phyloP scores from a whole-genome alignment of 2,113 vertebrate species.

The Pimephales promelas region DNA sequence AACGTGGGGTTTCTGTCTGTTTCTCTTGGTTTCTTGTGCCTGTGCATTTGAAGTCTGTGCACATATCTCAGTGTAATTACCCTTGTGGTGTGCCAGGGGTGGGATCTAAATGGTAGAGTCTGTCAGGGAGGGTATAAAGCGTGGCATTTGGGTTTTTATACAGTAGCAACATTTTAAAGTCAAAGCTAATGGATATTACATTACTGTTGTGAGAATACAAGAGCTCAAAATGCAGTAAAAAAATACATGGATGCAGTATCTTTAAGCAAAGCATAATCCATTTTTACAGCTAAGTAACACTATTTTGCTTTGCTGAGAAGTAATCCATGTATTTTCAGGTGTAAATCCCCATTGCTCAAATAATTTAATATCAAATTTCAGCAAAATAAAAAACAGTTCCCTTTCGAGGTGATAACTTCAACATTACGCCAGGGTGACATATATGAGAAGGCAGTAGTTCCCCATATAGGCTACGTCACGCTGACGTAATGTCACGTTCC shows the following conservation, averaged over 20 bases:
- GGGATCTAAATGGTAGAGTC: conserved; percentile 62
- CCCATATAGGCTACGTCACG: no score
- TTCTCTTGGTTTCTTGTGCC: conserved; percentile 19
- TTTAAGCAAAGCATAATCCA: no score
- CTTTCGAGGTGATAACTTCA: no score
- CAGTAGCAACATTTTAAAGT: conserved; percentile 11
- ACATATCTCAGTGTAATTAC: conserved; percentile 63
- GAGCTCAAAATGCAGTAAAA: not conserved
- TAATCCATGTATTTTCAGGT: not conserved
- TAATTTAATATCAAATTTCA: not conserved
- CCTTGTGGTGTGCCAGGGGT: conserved; percentile 55
- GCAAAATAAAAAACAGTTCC: no score
- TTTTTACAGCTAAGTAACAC: not conserved
- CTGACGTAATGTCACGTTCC: no score
- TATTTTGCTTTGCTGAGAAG: not conserved
- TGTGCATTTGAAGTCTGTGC: conserved; percentile 43
- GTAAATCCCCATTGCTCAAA: not conserved
- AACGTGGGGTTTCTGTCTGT: conserved; percentile 14
- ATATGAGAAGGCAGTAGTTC: no score
- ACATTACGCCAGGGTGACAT: no score
- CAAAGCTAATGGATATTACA: not conserved
- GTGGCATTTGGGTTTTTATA: conserved; percentile 21
- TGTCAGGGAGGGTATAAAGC: conserved; percentile 40
- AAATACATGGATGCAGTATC: not conserved
- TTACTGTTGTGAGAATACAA: not conserved